These are phyloP conservation scores for Loxodonta africana DNA, from an alignment of 2,113 vertebrate genomes.

Conservation along the genomic window DNA sequence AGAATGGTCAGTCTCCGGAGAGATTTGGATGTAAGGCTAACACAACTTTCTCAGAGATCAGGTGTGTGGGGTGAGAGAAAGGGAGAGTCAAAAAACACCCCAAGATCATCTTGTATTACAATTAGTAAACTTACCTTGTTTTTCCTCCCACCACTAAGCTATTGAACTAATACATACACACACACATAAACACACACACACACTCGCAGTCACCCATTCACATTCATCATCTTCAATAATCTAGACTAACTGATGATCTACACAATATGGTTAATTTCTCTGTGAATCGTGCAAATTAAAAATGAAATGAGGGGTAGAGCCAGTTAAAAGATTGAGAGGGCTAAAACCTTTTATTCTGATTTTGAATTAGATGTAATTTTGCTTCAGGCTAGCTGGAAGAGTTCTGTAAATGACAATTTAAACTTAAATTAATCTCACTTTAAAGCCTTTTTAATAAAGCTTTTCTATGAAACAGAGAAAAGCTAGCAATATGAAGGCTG, in stretches of 20 bases:
- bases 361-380: conserved; percentile 79
- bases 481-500: not conserved
- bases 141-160: not conserved
- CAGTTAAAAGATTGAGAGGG: conserved; percentile 69
- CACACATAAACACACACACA: not conserved
- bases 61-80: not conserved
- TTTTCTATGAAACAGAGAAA: conserved; percentile 69
- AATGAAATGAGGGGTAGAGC: conserved; percentile 64
- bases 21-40: not conserved
- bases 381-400: conserved; percentile 70
- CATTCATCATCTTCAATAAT: not conserved
- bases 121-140: not conserved
- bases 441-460: conserved; percentile 78
- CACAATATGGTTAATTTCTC: conserved; percentile 68
- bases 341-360: conserved; percentile 68
- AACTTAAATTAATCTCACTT: conserved; percentile 83
- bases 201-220: not conserved
- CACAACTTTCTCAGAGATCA: not conserved
- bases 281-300: conserved; percentile 73
- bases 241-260: conserved; percentile 27
- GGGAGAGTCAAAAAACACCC: not conserved
- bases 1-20: not conserved
- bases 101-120: not conserved
- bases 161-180: not conserved
- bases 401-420: conserved; percentile 78